Evolutionary conservation across 2,113 vertebrate species (phyloP).

Genomic region (Python bivittatus): DNA sequence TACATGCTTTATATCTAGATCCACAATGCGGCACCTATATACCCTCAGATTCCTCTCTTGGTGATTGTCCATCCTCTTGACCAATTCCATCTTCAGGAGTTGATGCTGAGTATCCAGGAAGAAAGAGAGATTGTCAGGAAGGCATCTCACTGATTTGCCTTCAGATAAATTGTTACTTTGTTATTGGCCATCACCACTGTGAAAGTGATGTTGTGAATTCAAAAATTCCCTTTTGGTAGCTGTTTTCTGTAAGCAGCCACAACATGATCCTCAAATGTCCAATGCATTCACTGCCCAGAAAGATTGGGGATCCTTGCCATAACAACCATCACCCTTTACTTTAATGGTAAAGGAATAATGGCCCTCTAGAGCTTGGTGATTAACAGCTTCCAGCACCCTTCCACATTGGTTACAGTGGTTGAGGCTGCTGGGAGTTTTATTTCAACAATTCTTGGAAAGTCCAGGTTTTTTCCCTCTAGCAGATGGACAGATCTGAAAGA

Average conservation of each 20-base stretch:
- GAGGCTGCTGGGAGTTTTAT: neutral
- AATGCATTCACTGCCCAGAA: neutral
- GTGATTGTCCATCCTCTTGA: too few species aligned
- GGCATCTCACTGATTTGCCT: too few species aligned
- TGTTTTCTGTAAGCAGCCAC: neutral
- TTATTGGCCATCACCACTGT: neutral
- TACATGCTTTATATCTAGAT: too few species aligned
- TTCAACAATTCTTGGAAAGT: neutral
- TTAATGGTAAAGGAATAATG: neutral
- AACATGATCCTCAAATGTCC: neutral
- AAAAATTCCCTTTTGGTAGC: neutral
- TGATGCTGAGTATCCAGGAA: too few species aligned
- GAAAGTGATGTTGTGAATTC: neutral
- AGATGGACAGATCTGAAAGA: neutral
- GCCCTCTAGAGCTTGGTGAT: neutral
- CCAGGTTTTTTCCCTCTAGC: neutral
- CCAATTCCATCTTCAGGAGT: too few species aligned
- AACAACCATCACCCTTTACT: neutral
- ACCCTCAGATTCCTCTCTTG: too few species aligned
- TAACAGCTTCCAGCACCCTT: neutral
- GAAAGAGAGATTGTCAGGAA: too few species aligned
- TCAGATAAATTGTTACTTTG: neutral
- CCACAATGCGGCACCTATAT: too few species aligned
- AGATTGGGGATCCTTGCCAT: neutral
- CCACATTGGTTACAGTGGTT: neutral